Evolutionary conservation across 2,797 vertebrate species (phyloP).

Genomic region (Corythornis leucogaster): DNA sequence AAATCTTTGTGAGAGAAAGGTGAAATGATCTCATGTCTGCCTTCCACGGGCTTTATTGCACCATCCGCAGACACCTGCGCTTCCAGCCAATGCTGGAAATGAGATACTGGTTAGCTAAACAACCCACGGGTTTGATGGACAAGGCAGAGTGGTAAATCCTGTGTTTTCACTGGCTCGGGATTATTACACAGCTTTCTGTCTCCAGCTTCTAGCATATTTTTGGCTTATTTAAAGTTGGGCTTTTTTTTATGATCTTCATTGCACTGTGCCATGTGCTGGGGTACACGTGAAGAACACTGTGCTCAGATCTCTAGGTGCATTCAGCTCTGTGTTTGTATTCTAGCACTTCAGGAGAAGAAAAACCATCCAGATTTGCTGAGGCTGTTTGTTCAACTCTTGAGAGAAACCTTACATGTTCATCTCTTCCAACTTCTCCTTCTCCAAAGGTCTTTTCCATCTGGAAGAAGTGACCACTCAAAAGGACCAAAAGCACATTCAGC

Average conservation of each 20-base stretch:
- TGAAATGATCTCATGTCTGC: rapidly evolving
- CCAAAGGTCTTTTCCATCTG: neutral
- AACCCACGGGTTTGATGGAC: neutral
- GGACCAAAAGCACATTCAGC: neutral
- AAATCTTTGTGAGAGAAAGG: neutral
- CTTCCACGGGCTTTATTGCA: rapidly evolving
- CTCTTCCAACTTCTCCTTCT: neutral
- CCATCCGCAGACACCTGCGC: neutral
- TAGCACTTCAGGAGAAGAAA: neutral
- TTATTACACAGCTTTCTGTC: neutral
- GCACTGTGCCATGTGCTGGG: neutral
- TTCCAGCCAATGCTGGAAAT: neutral
- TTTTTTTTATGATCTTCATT: neutral
- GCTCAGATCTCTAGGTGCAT: neutral
- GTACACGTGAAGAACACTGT: neutral
- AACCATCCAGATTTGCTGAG: neutral
- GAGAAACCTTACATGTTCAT: neutral
- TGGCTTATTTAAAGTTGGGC: neutral
- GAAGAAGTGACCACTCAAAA: neutral
- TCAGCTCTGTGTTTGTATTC: neutral
- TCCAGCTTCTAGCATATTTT: neutral
- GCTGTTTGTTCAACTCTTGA: neutral
- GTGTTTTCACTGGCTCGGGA: neutral
- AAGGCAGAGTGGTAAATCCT: neutral
- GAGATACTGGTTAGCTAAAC: neutral